Percentiles rank a stretch among this genome's conserved stretches.
Evolutionary conservation across 2,113 vertebrate species (phyloP).

Genomic region (Urocynchramus pylzowi): DNA sequence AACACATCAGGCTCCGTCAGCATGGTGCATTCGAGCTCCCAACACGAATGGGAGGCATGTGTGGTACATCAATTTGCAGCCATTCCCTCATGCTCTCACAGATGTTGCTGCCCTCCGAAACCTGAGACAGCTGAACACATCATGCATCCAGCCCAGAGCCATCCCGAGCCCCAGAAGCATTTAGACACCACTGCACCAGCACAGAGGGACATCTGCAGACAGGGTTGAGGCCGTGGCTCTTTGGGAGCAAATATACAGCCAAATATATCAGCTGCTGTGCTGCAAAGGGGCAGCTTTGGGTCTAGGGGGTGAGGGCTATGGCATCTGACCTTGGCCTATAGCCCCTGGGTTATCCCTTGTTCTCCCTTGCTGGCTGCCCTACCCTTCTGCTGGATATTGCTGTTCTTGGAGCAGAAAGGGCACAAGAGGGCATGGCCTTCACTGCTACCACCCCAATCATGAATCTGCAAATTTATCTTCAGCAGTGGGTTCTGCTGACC

Average conservation of each 20-base stretch:
- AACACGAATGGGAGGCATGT: background rate
- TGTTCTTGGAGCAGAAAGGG: background rate
- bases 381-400: background rate
- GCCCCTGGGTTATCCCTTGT: background rate
- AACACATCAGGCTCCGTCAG: background rate
- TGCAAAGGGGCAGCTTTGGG: background rate
- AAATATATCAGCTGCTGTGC: background rate
- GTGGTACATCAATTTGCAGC: slow-evolving; percentile 5
- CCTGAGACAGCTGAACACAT: background rate
- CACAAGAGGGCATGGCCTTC: background rate
- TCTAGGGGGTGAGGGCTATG: fast-evolving
- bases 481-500: background rate
- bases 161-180: background rate
- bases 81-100: slow-evolving; percentile 33
- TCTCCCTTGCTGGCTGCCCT: background rate
- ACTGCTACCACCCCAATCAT: background rate
- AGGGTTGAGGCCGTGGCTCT: background rate
- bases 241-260: background rate
- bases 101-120: slow-evolving; percentile 19
- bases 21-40: background rate
- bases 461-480: background rate
- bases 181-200: background rate
- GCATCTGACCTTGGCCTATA: background rate
- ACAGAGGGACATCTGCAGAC: background rate
- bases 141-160: background rate